Evolutionary conservation across 2,888 invertebrate species (phyloP).

Genomic region (Rotaria socialis): DNA sequence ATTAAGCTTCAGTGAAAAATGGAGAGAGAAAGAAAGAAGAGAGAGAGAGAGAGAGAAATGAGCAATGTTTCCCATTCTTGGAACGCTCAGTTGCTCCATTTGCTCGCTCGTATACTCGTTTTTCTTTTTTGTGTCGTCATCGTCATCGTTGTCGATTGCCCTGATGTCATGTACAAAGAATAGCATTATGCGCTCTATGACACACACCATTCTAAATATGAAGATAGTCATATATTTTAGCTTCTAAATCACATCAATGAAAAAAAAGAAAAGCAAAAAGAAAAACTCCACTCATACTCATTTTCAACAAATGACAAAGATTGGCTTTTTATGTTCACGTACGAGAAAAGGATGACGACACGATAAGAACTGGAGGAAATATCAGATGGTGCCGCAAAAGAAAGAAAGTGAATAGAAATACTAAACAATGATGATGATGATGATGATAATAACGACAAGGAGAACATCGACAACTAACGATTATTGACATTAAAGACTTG

Average conservation of each 20-base stretch:
- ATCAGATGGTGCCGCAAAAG: neutral
- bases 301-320: neutral
- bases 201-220: neutral
- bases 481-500: neutral
- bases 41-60: neutral
- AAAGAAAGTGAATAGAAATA: neutral
- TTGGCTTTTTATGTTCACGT: neutral
- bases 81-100: neutral
- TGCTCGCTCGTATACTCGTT: neutral
- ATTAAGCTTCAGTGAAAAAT: neutral
- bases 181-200: neutral
- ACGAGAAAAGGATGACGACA: neutral
- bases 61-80: neutral
- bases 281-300: neutral
- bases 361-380: neutral
- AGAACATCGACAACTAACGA: neutral
- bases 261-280: neutral
- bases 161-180: slow-evolving; percentile 5
- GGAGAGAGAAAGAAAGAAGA: neutral
- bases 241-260: neutral
- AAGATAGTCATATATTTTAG: neutral
- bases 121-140: neutral
- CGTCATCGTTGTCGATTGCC: neutral
- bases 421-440: neutral
- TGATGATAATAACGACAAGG: neutral